These are phyloP conservation scores for Lordiphosa mommai DNA, from an alignment of 1,140 invertebrate genomes.

Conservation along the genomic window DNA sequence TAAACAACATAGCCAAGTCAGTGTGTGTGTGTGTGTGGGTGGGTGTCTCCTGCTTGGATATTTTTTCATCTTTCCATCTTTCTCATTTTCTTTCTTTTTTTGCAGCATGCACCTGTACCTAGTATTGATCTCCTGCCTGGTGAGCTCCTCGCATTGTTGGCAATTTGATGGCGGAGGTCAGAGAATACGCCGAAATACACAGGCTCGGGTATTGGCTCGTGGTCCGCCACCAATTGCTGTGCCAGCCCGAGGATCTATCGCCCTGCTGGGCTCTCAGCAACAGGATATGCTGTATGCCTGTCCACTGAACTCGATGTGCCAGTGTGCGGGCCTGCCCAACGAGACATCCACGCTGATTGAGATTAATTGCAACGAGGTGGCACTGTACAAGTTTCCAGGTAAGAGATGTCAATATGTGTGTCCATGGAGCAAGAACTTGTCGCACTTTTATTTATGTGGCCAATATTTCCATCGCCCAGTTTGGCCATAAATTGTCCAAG, in stretches of 20 bases:
- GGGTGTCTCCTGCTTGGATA: constrained; percentile 37
- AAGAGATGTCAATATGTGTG: constrained; percentile 50
- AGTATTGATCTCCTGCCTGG: constrained; percentile 67
- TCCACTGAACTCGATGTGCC: constrained; percentile 84
- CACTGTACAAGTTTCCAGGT: constrained; percentile 84
- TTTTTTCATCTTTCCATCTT: background rate
- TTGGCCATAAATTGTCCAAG: constrained; percentile 50
- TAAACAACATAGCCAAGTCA: constrained; percentile 41
- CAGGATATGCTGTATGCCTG: constrained; percentile 80
- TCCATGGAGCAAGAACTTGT: constrained; percentile 32
- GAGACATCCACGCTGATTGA: constrained; percentile 82
- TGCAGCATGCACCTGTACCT: constrained; percentile 69
- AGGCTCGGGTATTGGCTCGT: constrained; percentile 34
- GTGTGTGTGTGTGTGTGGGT: constrained; percentile 30
- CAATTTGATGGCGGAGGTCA: constrained; percentile 71
- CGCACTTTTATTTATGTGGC: constrained; percentile 62
- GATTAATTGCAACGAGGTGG: constrained; percentile 84
- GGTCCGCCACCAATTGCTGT: constrained; percentile 40
- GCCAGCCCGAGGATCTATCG: constrained; percentile 49
- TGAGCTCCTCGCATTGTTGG: constrained; percentile 70
- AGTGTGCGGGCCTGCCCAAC: constrained; percentile 82
- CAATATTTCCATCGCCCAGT: constrained; percentile 64
- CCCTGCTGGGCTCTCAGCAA: constrained; percentile 66
- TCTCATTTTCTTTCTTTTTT: background rate
- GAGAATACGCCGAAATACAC: constrained; percentile 24